Evolutionary conservation across 1,140 invertebrate species (phyloP).

Genomic region (Andricus grossulariae): DNA sequence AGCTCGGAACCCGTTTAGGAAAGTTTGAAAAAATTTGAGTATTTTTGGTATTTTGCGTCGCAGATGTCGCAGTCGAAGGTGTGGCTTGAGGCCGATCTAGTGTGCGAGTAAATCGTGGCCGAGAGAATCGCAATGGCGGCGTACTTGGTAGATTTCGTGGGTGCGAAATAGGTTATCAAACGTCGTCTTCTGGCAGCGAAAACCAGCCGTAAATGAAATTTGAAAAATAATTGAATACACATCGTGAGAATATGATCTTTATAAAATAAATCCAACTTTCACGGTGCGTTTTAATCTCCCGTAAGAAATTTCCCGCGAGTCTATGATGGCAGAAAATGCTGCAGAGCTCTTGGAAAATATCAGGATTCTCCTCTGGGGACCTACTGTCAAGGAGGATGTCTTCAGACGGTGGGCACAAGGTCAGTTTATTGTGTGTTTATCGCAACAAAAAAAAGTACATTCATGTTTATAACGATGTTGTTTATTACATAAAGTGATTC

Average conservation of each 20-base stretch:
- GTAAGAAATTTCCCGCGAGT: slow-evolving; percentile 43
- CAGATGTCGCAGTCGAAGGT: background rate
- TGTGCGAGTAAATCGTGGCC: background rate
- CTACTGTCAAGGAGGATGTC: slow-evolving; percentile 87
- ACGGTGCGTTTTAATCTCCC: slow-evolving; percentile 57
- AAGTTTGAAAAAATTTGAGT: background rate
- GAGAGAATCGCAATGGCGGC: slow-evolving; percentile 2
- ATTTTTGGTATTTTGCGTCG: too few species aligned
- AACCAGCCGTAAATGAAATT: background rate
- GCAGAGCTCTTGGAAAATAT: slow-evolving; percentile 80
- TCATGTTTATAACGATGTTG: background rate
- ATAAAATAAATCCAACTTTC: slow-evolving; percentile 46
- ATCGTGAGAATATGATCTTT: slow-evolving; percentile 39
- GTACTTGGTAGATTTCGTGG: background rate
- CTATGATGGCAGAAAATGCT: slow-evolving; percentile 65
- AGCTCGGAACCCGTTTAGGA: background rate
- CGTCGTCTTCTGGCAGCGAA: background rate
- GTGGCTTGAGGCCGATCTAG: background rate
- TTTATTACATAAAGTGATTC: slow-evolving; percentile 11
- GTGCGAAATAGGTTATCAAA: slow-evolving; percentile 26
- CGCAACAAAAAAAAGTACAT: background rate
- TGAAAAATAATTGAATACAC: slow-evolving; percentile 32
- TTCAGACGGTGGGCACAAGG: slow-evolving; percentile 94
- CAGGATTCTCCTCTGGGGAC: slow-evolving; percentile 87
- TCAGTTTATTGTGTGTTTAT: slow-evolving; percentile 65